These are phyloP conservation scores for Pterocles burchelli DNA, from an alignment of 2,113 vertebrate species.

Conservation along the genomic window DNA sequence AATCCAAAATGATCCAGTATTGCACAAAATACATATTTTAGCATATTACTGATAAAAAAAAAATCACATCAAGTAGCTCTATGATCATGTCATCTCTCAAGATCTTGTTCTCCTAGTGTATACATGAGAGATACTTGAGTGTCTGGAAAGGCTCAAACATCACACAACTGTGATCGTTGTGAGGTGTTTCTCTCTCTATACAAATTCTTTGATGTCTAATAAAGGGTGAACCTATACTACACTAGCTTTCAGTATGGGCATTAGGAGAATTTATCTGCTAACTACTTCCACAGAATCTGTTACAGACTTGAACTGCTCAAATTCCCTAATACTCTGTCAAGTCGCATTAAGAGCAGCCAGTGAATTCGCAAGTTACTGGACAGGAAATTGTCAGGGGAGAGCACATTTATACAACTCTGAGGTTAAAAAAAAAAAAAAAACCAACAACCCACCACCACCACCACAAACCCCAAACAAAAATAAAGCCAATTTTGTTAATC, in stretches of 20 bases:
- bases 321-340: not conserved
- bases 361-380: not conserved
- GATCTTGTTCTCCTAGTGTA: not conserved
- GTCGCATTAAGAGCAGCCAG: not conserved
- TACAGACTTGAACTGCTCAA: not conserved
- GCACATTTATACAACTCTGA: not conserved
- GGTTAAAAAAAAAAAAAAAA: not conserved
- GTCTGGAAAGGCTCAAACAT: not conserved
- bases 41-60: not conserved
- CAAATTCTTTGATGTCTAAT: not conserved
- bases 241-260: not conserved
- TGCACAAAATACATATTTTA: not conserved
- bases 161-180: not conserved
- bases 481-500: not conserved
- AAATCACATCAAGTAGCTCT: not conserved
- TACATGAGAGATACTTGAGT: not conserved
- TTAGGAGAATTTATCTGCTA: not conserved
- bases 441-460: too few relatives aligned
- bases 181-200: not conserved
- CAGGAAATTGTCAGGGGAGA: not conserved
- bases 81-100: not conserved
- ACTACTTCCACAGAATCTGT: not conserved
- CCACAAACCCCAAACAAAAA: not conserved
- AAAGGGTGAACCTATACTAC: not conserved
- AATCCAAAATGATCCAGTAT: not conserved